Conservation (phyloP, 2,113 vertebrate species). For the Hemicordylus capensis region DNA sequence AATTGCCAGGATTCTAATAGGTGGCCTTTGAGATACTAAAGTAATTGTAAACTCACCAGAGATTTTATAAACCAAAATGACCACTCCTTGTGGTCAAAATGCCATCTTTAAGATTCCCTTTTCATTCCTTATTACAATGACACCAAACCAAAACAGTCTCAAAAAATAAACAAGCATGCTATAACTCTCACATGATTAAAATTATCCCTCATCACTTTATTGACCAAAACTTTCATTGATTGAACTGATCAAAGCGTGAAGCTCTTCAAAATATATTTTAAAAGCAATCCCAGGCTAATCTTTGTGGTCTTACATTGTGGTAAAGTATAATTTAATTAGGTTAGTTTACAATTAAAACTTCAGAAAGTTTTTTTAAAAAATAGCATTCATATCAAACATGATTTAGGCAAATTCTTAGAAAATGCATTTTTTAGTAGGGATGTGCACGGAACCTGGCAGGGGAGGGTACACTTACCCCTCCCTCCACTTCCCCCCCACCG, state of each 20-base stretch:
- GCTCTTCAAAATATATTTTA: background rate
- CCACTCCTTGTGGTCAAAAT: background rate
- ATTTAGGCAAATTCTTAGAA: background rate
- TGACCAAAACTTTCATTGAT: background rate
- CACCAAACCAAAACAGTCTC: background rate
- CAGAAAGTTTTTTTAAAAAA: constrained; percentile 43
- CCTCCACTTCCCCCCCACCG: too few relatives aligned
- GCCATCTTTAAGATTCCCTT: background rate
- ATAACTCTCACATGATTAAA: background rate
- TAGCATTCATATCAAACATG: constrained; percentile 18
- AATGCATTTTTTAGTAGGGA: too few relatives aligned
- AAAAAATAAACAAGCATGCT: background rate
- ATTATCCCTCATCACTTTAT: background rate
- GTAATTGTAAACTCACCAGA: background rate
- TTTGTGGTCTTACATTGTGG: too few relatives aligned
- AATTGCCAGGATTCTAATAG: constrained; percentile 16
- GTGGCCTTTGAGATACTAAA: background rate
- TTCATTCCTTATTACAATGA: background rate
- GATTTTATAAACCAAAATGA: too few relatives aligned
- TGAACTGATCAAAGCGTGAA: background rate
- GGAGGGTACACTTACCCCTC: too few relatives aligned
- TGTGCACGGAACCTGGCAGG: too few relatives aligned
- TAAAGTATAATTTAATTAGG: constrained; percentile 36
- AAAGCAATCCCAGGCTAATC: constrained; percentile 18
- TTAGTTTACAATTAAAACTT: constrained; percentile 23